Evolutionary conservation across 2,113 vertebrate species (phyloP), one percentile per base, ranked within the genome.

Genomic region (Trematomus loennbergii): DNA sequence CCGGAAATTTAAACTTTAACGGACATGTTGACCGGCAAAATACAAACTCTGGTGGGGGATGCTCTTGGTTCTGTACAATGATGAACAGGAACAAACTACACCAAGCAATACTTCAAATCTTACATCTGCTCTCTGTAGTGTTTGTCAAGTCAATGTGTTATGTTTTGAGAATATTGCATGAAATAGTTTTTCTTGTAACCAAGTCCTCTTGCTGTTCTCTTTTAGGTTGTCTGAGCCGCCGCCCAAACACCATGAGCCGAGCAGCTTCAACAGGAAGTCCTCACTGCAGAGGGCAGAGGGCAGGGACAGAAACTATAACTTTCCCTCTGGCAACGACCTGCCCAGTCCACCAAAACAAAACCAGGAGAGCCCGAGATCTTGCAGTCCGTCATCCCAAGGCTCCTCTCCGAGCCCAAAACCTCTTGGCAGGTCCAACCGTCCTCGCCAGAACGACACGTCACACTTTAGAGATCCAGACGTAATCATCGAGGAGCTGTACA

Each of bases 401-500:
- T 58, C 70, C 36, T 45, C 57, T 45, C 63, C 16, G 3, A 79
- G 55, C 29, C 58, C 43, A 1, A 49, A 25, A 72, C 45, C 63
- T 55, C 1, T 0, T 17, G 5, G 0, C 46, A 43, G 13, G 17
- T 45, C 48, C 22, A 72, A 2, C 16, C 2, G 36, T 45, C 72
- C 75, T 13, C 1, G 0, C 8, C 52, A 54, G 3, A 59, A 17
- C 68, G 66, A 79, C 0, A 29, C 16, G 7, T 88, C 89, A 22
- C 62, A 62, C 20, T 33, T 33, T 0, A 84, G 0, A 17, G 58
- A 18, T 93, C 95, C 84, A 92, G 88, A 96, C 83, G 90, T 97
- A 18, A 93, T 97, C 58, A 90, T 97, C 79, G 96, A 98, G 88
- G 96, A 97, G 90, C 73, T 96, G 72, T 94, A 96, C 61, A 94